Percentiles rank a stretch among this genome's conserved stretches.
These are phyloP conservation scores for Hycleus phaleratus DNA, from an alignment of 1,140 invertebrate genomes.

Conservation along the genomic window DNA sequence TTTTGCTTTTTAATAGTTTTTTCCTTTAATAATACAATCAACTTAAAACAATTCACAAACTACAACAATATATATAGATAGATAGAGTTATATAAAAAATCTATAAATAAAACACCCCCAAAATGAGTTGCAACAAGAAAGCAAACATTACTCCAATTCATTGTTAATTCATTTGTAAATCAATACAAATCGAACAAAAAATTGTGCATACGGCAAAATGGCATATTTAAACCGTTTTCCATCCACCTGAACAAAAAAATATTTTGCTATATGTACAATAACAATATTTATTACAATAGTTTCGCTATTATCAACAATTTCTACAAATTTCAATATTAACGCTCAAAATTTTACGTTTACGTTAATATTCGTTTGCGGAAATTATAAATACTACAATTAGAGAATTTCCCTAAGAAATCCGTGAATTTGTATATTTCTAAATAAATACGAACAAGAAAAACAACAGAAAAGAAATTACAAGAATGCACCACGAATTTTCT, in stretches of 20 bases:
- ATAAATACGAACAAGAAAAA: too few relatives aligned
- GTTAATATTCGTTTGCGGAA: too few relatives aligned
- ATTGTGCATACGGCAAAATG: constrained; percentile 27
- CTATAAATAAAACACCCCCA: background rate
- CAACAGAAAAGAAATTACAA: constrained; percentile 10
- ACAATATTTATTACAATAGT: constrained; percentile 16
- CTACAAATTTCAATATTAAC: constrained; percentile 4
- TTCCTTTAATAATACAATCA: constrained; percentile 12
- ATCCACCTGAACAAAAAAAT: background rate
- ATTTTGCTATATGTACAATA: constrained; percentile 27
- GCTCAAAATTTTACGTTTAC: too few relatives aligned
- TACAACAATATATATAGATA: too few relatives aligned
- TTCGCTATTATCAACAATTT: constrained; percentile 21
- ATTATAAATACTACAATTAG: too few relatives aligned
- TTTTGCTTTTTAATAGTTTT: background rate
- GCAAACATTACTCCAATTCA: background rate
- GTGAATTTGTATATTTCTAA: too few relatives aligned
- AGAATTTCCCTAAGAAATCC: too few relatives aligned
- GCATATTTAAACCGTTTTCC: background rate
- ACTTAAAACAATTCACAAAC: background rate
- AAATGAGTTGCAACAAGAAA: constrained; percentile 8
- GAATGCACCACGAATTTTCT: constrained; percentile 18
- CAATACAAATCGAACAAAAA: background rate
- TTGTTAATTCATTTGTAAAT: background rate
- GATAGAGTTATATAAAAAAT: too few relatives aligned